Evolutionary conservation across 1,140 invertebrate genomes (phyloP), one percentile per base, ranked within the genome.

Genomic region (Pogonomyrmex barbatus): DNA sequence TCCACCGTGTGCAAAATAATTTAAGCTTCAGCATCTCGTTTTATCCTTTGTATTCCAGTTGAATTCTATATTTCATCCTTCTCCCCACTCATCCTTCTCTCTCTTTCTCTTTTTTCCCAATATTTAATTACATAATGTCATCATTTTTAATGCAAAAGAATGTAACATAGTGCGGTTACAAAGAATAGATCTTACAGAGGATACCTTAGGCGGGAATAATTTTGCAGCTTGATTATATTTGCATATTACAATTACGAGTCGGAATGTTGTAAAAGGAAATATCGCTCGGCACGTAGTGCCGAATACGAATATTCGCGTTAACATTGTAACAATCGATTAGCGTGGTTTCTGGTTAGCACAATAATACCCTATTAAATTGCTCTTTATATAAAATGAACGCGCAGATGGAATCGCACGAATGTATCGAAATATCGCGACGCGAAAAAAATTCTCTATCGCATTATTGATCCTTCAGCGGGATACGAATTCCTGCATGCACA

Each of bases 281-380:
- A 82, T 56, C 17, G 54, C n/a, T 30, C 30, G 42, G 30, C 30
- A 73, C 8, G 54, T 42, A 58, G 45, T 30, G 79, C 75, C 79
- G n/a, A 83, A 75, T 83, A 62, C 17, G 54, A 75, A 45, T 73
- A 70, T 17, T 71, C 79, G 30, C 56, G 68, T 82, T 82, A 82
- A 82, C 67, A n/a, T 73, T 83, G 54, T 60, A 83, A 73, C 79
- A 83, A 82, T 83, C 79, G 79, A 75, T 83, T 83, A 83, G 75
- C 54, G 42, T 36, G 54, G 54, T 83, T 83, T 75, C 68, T 39
- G 56, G 33, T 36, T 83, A 47, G 79, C n/a, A 54, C 54, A 60
- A 83, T 75, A 83, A 75, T 83, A 83, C 62, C 79, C 56, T 54
- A 42, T 82, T 47, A 17, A 83, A 50, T 3, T 45, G 54, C 68